Evolutionary conservation across 2,797 vertebrate species (phyloP).

Genomic region (Malacoctenus gilli): DNA sequence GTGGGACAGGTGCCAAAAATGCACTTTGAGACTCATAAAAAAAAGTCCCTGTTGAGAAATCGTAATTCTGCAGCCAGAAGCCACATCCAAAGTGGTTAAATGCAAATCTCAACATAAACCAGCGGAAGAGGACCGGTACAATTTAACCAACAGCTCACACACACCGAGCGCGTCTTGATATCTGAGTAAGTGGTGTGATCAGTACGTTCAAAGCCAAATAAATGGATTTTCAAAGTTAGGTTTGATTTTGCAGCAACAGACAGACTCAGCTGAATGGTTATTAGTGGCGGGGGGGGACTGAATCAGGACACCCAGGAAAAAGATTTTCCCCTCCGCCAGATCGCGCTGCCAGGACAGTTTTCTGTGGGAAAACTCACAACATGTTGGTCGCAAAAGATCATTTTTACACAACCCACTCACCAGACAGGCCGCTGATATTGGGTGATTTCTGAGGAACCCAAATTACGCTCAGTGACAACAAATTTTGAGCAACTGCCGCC

Average conservation of each 20-base stretch:
- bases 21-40: slow-evolving; percentile 14
- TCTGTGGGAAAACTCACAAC: slow-evolving; percentile 60
- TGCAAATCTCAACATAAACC: slow-evolving; percentile 13
- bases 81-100: slow-evolving; percentile 16
- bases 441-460: slow-evolving; percentile 31
- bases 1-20: slow-evolving; percentile 12
- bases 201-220: slow-evolving; percentile 30
- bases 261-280: slow-evolving; percentile 30
- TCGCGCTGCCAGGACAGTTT: slow-evolving; percentile 42
- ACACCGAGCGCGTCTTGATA: slow-evolving; percentile 9
- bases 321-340: slow-evolving; percentile 32
- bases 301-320: slow-evolving; percentile 34
- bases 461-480: slow-evolving; percentile 30
- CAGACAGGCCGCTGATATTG: slow-evolving; percentile 44
- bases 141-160: slow-evolving; percentile 17
- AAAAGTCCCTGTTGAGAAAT: slow-evolving; percentile 4
- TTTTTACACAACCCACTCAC: slow-evolving; percentile 57
- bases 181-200: slow-evolving; percentile 25
- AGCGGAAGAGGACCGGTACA: background rate
- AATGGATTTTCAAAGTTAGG: slow-evolving; percentile 26
- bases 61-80: slow-evolving; percentile 8
- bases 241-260: slow-evolving; percentile 28
- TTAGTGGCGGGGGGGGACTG: slow-evolving; percentile 6
- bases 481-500: slow-evolving; percentile 33
- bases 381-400: slow-evolving; percentile 53